Evolutionary conservation across 2,888 invertebrate species (phyloP).

Genomic region (Pecten maximus): DNA sequence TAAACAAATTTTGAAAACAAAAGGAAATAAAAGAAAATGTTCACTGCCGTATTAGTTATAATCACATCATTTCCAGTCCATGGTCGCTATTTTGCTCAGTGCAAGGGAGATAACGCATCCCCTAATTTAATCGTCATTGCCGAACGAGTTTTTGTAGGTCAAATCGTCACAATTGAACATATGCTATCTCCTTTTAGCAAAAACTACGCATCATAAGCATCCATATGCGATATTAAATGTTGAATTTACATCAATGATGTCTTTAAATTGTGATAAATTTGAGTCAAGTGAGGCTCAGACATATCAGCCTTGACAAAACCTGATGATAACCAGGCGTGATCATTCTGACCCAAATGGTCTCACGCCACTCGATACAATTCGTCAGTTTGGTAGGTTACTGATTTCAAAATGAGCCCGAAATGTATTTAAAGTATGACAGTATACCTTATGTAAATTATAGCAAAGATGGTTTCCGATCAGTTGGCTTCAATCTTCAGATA

Average conservation of each 20-base stretch:
- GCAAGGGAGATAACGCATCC: background rate
- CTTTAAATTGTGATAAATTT: background rate
- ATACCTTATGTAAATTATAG: background rate
- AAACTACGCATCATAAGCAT: background rate
- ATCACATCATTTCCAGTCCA: no score
- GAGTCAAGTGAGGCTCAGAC: background rate
- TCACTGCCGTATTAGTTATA: no score
- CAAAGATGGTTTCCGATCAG: background rate
- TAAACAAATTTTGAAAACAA: no score
- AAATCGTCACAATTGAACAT: background rate
- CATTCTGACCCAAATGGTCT: slow-evolving; percentile 4
- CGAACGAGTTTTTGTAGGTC: background rate
- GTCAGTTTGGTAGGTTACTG: background rate
- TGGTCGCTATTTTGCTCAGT: no score
- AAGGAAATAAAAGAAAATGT: no score
- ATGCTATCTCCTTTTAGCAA: background rate
- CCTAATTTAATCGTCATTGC: background rate
- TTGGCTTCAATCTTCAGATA: background rate
- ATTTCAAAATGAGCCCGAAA: background rate
- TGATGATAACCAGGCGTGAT: background rate
- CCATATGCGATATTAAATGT: background rate
- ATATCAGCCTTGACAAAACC: background rate
- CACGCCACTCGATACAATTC: slow-evolving; percentile 27
- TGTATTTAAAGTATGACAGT: background rate
- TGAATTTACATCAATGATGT: background rate